phyloP scores from a whole-genome alignment of 2,888 invertebrate species.

The Aphrophora alni region DNA sequence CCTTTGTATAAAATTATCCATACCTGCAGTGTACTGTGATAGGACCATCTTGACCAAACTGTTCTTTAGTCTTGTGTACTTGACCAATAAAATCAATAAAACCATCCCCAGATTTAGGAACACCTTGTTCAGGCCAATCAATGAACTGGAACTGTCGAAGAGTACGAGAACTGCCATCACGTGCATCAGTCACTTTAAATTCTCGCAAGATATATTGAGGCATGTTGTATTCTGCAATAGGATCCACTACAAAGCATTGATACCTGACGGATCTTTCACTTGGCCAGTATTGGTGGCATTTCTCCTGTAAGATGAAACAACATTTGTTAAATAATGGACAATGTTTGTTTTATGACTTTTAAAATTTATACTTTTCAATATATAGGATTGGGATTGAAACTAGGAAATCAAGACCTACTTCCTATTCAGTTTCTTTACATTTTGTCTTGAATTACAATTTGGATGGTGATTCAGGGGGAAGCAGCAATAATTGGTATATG shows the following conservation, averaged over 20 bases:
- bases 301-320: constrained; percentile 73
- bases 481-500: too few species aligned
- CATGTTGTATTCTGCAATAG: constrained; percentile 99
- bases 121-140: constrained; percentile 96
- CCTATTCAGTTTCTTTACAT: too few species aligned
- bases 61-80: constrained; percentile 99
- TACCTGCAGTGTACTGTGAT: constrained; percentile 97
- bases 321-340: too few species aligned
- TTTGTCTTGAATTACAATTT: too few species aligned
- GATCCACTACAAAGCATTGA: constrained; percentile 98
- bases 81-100: constrained; percentile 99
- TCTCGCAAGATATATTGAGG: constrained; percentile 98
- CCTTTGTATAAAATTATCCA: too few species aligned
- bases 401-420: background rate
- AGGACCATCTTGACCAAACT: constrained; percentile 99
- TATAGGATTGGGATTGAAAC: too few species aligned
- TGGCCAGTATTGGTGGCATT: constrained; percentile 99
- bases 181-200: constrained; percentile 98
- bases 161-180: constrained; percentile 95
- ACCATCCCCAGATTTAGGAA: constrained; percentile 97
- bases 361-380: constrained; percentile 3
- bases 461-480: too few species aligned
- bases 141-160: constrained; percentile 96
- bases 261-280: constrained; percentile 96
- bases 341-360: background rate